Evolutionary conservation across 2,888 invertebrate genomes (phyloP).

Genomic region (Hyles lineata): DNA sequence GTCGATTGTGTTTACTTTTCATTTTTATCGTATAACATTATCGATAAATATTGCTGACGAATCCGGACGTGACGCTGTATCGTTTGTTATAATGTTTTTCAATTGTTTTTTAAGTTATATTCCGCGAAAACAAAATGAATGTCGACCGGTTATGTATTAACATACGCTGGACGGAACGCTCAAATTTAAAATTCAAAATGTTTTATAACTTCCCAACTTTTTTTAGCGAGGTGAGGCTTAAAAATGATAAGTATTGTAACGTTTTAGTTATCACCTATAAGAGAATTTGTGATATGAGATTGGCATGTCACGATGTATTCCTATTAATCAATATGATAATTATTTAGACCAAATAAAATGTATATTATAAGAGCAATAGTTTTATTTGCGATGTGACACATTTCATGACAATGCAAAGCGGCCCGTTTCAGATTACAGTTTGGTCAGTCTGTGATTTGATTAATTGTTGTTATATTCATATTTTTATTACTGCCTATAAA

Average conservation of each 20-base stretch:
- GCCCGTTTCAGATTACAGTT: not conserved
- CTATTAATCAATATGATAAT: not conserved
- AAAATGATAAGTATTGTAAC: not conserved
- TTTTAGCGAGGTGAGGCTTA: not conserved
- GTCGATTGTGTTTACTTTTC: conserved; percentile 28
- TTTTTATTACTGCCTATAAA: not conserved
- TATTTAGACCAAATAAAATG: conserved; percentile 14
- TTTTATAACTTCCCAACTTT: not conserved
- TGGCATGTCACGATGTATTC: conserved; percentile 7
- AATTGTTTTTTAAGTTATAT: conserved; percentile 2
- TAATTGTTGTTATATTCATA: not conserved
- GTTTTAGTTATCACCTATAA: not conserved
- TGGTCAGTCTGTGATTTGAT: not conserved
- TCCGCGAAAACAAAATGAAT: not conserved
- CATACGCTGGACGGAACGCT: not conserved
- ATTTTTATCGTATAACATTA: conserved; percentile 28
- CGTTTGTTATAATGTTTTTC: conserved; percentile 9
- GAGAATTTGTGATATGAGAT: not conserved
- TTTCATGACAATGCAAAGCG: not conserved
- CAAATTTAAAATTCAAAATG: conserved; percentile 12
- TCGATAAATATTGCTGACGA: conserved; percentile 26
- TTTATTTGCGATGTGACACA: conserved; percentile 8
- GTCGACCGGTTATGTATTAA: not conserved
- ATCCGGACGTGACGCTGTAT: conserved; percentile 15
- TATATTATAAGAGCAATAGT: not conserved